These are phyloP conservation scores for Murina feae DNA, from an alignment of 2,113 vertebrate genomes.

Conservation along the genomic window DNA sequence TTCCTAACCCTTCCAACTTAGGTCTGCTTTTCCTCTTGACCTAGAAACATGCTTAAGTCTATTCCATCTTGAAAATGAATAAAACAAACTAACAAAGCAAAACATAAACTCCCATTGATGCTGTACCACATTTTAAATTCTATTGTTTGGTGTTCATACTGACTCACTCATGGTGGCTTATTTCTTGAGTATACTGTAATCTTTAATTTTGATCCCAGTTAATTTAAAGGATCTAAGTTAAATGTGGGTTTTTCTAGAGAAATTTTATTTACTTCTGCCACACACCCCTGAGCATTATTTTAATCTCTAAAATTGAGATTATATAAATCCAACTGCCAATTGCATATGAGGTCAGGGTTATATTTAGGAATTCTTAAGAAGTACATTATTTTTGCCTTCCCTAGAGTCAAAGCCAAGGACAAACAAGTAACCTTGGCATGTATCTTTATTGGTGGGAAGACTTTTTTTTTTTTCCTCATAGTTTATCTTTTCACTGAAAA, in stretches of 20 bases:
- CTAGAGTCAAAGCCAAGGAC: background rate
- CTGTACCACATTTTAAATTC: background rate
- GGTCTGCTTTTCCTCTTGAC: background rate
- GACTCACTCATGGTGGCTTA: background rate
- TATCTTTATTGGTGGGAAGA: background rate
- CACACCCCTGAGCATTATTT: background rate
- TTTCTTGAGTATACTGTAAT: background rate
- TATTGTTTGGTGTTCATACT: background rate
- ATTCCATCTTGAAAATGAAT: background rate
- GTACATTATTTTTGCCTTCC: background rate
- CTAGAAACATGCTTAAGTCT: background rate
- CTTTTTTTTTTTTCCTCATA: background rate
- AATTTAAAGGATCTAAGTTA: background rate
- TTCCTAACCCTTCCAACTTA: background rate
- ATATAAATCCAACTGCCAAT: background rate
- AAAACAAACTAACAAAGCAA: background rate
- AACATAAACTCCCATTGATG: background rate
- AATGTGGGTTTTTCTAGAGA: background rate
- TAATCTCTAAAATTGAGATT: background rate
- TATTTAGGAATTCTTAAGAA: background rate
- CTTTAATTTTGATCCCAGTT: background rate
- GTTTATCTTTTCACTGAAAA: background rate
- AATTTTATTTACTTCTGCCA: background rate
- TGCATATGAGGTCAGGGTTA: background rate
- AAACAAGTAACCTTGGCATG: background rate